Evolutionary conservation across 2,797 vertebrate genomes (phyloP).

Genomic region (Botia almorhae): DNA sequence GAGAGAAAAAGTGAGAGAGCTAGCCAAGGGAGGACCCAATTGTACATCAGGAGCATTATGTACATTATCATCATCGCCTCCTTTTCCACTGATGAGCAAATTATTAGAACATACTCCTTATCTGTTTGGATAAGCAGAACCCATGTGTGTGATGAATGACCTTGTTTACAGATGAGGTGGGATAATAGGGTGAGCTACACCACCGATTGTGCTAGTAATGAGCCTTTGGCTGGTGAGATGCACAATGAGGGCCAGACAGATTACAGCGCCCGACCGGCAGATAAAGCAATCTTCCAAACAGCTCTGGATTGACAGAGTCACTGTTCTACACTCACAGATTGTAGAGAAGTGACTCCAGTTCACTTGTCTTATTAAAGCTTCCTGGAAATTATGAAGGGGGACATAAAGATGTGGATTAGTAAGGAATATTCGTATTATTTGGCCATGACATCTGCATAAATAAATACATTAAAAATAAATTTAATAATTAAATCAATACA

Average conservation of each 20-base stretch:
- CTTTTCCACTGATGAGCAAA: constrained; percentile 87
- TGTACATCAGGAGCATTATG: constrained; percentile 84
- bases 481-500: too few species aligned
- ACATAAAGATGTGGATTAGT: not conserved
- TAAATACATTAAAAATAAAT: too few species aligned
- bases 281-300: constrained; percentile 95
- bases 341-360: constrained; percentile 89
- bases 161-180: constrained; percentile 98
- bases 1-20: constrained; percentile 19
- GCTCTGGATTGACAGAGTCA: constrained; percentile 94
- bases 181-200: constrained; percentile 89
- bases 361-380: constrained; percentile 78
- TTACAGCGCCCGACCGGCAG: constrained; percentile 84
- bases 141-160: constrained; percentile 94
- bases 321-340: constrained; percentile 86
- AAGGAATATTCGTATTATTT: not conserved
- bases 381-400: not conserved
- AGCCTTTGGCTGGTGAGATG: constrained; percentile 81
- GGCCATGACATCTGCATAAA: not conserved
- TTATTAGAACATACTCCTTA: constrained; percentile 97
- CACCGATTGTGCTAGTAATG: constrained; percentile 57
- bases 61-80: constrained; percentile 91
- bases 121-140: constrained; percentile 94
- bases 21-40: constrained; percentile 66
- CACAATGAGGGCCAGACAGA: constrained; percentile 93